Base-by-base conservation (phyloP, 2,888 invertebrate genomes). In the Lissocephala sabroskyi region DNA sequence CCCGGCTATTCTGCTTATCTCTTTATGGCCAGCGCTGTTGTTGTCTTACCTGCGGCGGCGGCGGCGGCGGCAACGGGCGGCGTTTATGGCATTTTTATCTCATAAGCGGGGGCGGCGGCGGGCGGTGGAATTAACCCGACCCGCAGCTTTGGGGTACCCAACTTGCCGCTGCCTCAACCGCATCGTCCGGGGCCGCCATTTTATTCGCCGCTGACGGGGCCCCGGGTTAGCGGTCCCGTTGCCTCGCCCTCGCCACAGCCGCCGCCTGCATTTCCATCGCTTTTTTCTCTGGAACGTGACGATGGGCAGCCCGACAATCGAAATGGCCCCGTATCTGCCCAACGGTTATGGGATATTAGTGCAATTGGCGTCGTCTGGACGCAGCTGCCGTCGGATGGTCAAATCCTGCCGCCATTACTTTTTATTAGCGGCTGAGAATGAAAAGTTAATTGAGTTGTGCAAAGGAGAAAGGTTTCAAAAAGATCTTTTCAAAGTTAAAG, bases 71-170 rank as follows among this genome's bases (percentile, higher is more conserved):
- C 58, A 41, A 52, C 11, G 10, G 9, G 35, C 35, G 35, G 35
- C 35, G 16, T 70, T 71, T 66, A 65, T 76, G 70, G 67, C 65
- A 59, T 58, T 73, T 71, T 71, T 63, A 62, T 65, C 65, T 59
- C 30, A 30, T 35, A 39, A 50, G 45, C 36, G 16, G 46, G 33
- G 44, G 45, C 45, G 29, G 23, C n/a, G n/a, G 37, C 57, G 23
- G 23, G 23, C 3, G 23, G 23, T 23, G 4, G 23, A 55, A 56
- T 56, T 57, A 53, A 47, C 49, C 43, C 52, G 48, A 47, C 53
- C 32, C 42, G 39, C 42, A 45, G 35, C 35, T 35, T 35, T 17
- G 35, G 13, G 16, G 13, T 11, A 32, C 30, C 30, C 10, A n/a
- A n/a, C n/a, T n/a, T n/a, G n/a, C n/a, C n/a, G n/a, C n/a, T n/a